Evolutionary conservation across 2,888 invertebrate species (phyloP).

Genomic region (Eristalis intricaria): DNA sequence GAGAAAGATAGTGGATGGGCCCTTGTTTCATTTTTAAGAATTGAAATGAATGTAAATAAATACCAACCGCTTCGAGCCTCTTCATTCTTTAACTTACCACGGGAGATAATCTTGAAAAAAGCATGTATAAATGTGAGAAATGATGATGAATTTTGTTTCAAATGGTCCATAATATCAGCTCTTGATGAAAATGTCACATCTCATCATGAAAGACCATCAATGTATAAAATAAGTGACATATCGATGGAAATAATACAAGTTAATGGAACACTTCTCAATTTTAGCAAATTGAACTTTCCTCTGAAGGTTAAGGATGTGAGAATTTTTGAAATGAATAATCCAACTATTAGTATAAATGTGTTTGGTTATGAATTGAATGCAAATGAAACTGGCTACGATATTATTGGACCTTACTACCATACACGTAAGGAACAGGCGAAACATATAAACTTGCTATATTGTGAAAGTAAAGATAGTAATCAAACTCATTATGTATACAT

Average conservation of each 20-base stretch:
- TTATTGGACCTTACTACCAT: too few relatives aligned
- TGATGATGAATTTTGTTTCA: too few relatives aligned
- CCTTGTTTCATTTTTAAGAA: background rate
- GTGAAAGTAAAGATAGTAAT: background rate
- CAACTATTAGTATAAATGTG: background rate
- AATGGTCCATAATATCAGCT: too few relatives aligned
- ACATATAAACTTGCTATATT: too few relatives aligned
- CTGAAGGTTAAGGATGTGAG: background rate
- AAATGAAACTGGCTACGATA: too few relatives aligned
- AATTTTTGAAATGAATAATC: background rate
- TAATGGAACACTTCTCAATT: background rate
- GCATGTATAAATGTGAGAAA: too few relatives aligned
- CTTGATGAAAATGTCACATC: too few relatives aligned
- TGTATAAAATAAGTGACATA: background rate
- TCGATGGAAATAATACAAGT: background rate
- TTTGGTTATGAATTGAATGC: background rate
- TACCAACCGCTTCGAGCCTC: too few relatives aligned
- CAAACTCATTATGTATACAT: background rate
- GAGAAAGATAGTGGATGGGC: constrained; percentile 5
- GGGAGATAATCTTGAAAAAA: too few relatives aligned
- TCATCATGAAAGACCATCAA: too few relatives aligned
- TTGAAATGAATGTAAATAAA: background rate
- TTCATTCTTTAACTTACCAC: too few relatives aligned
- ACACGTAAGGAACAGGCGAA: too few relatives aligned
- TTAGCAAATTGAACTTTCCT: background rate